Conservation (phyloP, 2,113 vertebrate species). For the Coptodon rendalli region DNA sequence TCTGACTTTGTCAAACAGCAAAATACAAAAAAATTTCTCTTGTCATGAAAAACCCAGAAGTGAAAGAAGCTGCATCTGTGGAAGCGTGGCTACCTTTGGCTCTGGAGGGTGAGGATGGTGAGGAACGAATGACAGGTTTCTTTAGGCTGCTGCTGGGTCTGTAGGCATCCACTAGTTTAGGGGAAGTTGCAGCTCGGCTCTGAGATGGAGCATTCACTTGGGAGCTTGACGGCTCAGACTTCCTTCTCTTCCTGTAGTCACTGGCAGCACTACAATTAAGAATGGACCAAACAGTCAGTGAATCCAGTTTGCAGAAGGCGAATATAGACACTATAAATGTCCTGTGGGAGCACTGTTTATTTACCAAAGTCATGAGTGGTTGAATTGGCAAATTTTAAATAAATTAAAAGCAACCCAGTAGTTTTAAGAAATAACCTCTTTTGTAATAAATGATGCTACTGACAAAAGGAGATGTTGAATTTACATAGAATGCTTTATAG, state of each 20-base stretch:
- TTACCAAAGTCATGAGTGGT: background rate
- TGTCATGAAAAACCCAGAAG: background rate
- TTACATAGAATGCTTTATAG: background rate
- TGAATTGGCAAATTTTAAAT: too few species aligned
- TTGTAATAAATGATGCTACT: background rate
- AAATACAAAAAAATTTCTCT: background rate
- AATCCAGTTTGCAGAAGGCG: background rate
- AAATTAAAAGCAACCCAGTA: background rate
- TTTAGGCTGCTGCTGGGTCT: constrained; percentile 77
- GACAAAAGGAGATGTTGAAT: background rate
- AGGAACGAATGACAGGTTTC: constrained; percentile 83
- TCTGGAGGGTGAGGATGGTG: constrained; percentile 91
- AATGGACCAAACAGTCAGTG: background rate
- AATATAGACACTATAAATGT: background rate
- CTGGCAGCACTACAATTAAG: constrained; percentile 75
- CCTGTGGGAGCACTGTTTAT: background rate
- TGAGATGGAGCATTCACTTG: constrained; percentile 72
- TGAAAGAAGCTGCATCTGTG: background rate
- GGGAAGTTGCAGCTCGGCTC: constrained; percentile 60
- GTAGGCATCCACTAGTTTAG: constrained; percentile 67
- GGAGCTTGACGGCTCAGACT: constrained; percentile 88
- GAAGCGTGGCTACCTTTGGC: constrained; percentile 81
- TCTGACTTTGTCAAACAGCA: background rate
- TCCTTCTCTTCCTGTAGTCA: constrained; percentile 93
- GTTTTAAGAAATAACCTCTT: background rate